A percentile compares a stretch with the other conserved stretches of the same genome.
Evolutionary conservation across 2,113 vertebrate species (phyloP).

Genomic region (Neolamprologus kungweensis): DNA sequence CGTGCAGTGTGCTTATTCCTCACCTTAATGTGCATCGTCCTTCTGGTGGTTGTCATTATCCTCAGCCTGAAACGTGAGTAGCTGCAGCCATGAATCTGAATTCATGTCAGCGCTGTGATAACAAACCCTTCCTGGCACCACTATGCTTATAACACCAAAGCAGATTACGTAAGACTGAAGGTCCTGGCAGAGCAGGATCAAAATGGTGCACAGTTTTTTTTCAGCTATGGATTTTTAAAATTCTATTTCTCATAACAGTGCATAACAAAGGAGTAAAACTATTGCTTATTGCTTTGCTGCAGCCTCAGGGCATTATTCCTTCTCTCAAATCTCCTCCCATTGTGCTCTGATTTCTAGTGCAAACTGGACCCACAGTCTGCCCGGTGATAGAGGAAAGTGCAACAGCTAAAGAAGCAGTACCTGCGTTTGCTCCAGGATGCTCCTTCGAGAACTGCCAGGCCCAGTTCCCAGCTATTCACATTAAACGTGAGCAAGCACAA

Average conservation of each 20-base stretch:
- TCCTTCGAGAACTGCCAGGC: not conserved
- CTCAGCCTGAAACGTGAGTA: slow-evolving; percentile 59
- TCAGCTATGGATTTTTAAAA: not conserved
- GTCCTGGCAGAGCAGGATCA: not conserved
- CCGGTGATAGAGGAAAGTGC: not conserved
- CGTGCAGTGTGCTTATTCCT: slow-evolving; percentile 31
- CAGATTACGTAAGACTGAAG: not conserved
- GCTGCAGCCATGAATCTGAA: not conserved
- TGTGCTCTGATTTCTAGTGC: slow-evolving; percentile 12
- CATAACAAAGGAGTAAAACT: not conserved
- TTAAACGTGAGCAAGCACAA: not conserved
- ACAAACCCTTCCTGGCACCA: not conserved
- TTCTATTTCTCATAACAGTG: not conserved
- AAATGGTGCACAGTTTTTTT: not conserved
- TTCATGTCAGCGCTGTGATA: not conserved
- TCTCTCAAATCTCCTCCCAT: not conserved
- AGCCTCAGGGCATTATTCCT: not conserved
- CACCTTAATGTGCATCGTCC: slow-evolving; percentile 26
- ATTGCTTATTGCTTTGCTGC: not conserved
- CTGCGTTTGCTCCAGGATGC: not conserved
- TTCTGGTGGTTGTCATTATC: slow-evolving; percentile 37
- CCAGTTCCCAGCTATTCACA: accelerated
- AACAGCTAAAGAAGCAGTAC: accelerated
- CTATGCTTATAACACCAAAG: not conserved
- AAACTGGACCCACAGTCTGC: not conserved